Evolutionary conservation across 2,888 invertebrate genomes (phyloP).

Genomic region (Drosophila meridionalis): DNA sequence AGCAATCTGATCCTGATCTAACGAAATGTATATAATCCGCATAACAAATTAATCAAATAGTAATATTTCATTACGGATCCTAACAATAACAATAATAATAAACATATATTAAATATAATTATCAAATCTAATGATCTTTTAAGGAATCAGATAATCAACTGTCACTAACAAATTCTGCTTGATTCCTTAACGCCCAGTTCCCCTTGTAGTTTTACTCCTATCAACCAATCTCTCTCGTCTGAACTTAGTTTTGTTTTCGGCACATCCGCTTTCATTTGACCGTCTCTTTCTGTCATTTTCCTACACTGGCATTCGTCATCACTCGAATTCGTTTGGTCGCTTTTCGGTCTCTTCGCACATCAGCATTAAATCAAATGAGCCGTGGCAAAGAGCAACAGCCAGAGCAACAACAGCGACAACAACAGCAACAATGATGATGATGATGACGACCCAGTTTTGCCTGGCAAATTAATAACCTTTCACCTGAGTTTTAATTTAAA

Average conservation of each 20-base stretch:
- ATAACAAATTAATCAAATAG: too few relatives aligned
- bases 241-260: slow-evolving; percentile 7
- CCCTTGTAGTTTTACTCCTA: background rate
- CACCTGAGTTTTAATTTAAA: slow-evolving; percentile 79
- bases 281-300: slow-evolving; percentile 36
- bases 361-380: slow-evolving; percentile 73
- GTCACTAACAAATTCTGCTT: background rate
- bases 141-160: background rate
- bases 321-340: slow-evolving; percentile 24
- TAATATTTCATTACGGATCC: too few relatives aligned
- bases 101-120: background rate
- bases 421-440: slow-evolving; percentile 40
- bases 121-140: background rate
- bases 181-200: background rate
- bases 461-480: slow-evolving; percentile 77
- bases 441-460: slow-evolving; percentile 59
- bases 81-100: background rate
- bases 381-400: slow-evolving; percentile 32
- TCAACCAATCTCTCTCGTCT: background rate
- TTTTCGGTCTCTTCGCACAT: slow-evolving; percentile 41
- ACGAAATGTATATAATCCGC: too few relatives aligned
- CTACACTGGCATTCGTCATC: slow-evolving; percentile 47
- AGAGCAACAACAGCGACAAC: slow-evolving; percentile 13
- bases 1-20: too few relatives aligned
- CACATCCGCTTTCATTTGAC: slow-evolving; percentile 48